These are phyloP conservation scores for Melipona quadrifasciata DNA, from an alignment of 1,140 invertebrate genomes.

Conservation along the genomic window DNA sequence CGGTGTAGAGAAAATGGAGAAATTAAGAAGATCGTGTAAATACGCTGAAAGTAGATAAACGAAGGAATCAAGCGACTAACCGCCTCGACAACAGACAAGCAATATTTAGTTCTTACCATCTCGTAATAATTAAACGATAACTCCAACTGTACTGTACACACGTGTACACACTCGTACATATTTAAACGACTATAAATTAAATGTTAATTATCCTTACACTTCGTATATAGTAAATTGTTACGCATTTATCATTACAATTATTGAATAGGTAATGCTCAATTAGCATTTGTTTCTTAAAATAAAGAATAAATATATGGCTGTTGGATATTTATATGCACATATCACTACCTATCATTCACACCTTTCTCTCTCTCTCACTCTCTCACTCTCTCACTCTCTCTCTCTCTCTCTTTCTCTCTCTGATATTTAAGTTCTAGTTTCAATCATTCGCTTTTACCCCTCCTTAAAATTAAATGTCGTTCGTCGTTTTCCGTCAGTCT, in stretches of 20 bases:
- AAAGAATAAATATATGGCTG: slow-evolving; percentile 83
- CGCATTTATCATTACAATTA: slow-evolving; percentile 82
- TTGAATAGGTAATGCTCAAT: slow-evolving; percentile 82
- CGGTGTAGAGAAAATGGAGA: slow-evolving; percentile 44
- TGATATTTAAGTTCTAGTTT: neutral
- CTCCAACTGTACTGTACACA: slow-evolving; percentile 77
- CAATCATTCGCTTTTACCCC: neutral
- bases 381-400: too few relatives aligned
- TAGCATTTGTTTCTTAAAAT: slow-evolving; percentile 83
- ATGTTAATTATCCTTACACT: slow-evolving; percentile 82
- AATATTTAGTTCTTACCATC: slow-evolving; percentile 81
- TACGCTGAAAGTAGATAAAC: slow-evolving; percentile 75
- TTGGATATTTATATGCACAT: slow-evolving; percentile 80
- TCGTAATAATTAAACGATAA: slow-evolving; percentile 76
- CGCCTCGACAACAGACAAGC: slow-evolving; percentile 78
- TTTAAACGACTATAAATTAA: slow-evolving; percentile 81
- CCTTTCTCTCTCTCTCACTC: slow-evolving; percentile 2
- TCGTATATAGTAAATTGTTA: slow-evolving; percentile 81
- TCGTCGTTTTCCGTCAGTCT: neutral
- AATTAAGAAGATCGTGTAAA: slow-evolving; percentile 65
- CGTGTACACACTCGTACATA: slow-evolving; percentile 78
- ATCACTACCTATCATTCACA: slow-evolving; percentile 57
- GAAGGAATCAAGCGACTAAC: slow-evolving; percentile 70
- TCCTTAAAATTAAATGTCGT: slow-evolving; percentile 10
- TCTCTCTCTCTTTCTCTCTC: neutral